phyloP scores from a whole-genome alignment of 2,888 invertebrate species.

The Erynnis tages region DNA sequence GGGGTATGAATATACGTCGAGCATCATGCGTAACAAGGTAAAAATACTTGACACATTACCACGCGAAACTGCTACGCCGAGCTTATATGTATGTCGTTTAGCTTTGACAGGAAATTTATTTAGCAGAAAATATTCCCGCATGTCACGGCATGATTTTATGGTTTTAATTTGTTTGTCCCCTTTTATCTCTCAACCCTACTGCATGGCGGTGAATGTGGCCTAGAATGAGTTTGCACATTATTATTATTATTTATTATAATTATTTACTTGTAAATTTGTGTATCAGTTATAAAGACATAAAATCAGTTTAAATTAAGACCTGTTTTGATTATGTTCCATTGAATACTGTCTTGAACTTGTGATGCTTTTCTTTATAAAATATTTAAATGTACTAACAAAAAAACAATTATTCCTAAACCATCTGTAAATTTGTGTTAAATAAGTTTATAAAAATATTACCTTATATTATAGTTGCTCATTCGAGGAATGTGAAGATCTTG shows the following conservation, averaged over 20 bases:
- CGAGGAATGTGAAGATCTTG: slow-evolving; percentile 86
- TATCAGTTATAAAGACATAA: too few species aligned
- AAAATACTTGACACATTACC: slow-evolving; percentile 25
- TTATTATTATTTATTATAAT: too few species aligned
- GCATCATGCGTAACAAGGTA: slow-evolving; percentile 13
- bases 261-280: too few species aligned
- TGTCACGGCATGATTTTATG: neutral
- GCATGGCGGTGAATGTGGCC: too few species aligned
- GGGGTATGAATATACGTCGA: slow-evolving; percentile 14
- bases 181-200: neutral
- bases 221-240: too few species aligned
- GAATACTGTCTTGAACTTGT: too few species aligned
- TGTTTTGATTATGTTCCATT: too few species aligned
- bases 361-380: too few species aligned
- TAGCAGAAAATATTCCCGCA: slow-evolving; percentile 1
- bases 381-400: too few species aligned
- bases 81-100: slow-evolving; percentile 9
- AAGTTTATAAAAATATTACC: slow-evolving; percentile 61
- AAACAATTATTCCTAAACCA: too few species aligned
- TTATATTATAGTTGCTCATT: slow-evolving; percentile 79
- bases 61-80: slow-evolving; percentile 1
- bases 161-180: neutral
- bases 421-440: too few species aligned
- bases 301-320: too few species aligned
- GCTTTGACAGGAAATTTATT: slow-evolving; percentile 12